These are phyloP conservation scores for Parasteatoda tepidariorum DNA, from an alignment of 1,140 invertebrate species.

Conservation along the genomic window DNA sequence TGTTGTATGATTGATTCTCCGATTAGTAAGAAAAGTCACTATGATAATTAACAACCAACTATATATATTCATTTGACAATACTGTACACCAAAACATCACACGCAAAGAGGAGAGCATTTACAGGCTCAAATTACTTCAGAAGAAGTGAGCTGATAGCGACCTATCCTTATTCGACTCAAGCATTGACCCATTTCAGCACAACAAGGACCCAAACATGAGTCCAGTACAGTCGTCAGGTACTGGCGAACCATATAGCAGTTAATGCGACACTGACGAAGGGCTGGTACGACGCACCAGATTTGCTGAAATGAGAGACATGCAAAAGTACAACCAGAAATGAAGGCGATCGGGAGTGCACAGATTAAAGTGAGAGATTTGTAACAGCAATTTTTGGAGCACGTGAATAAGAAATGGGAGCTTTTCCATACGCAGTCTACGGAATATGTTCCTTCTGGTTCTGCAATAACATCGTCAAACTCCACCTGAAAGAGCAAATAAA, in stretches of 20 bases:
- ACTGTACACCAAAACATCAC: too few relatives aligned
- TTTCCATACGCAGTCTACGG: constrained; percentile 81
- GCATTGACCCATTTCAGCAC: constrained; percentile 75
- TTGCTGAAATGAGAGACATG: constrained; percentile 81
- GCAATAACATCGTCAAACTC: constrained; percentile 83
- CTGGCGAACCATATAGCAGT: constrained; percentile 74
- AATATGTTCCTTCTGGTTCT: constrained; percentile 80
- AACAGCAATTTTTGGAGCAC: constrained; percentile 77
- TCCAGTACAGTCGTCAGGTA: constrained; percentile 73
- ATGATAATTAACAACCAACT: too few relatives aligned
- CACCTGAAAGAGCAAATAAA: constrained; percentile 70
- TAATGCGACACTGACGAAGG: constrained; percentile 76
- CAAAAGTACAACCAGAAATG: constrained; percentile 78
- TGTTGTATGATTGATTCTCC: too few relatives aligned
- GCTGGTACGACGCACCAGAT: constrained; percentile 79
- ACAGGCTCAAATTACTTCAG: constrained; percentile 31
- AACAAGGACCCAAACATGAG: constrained; percentile 74
- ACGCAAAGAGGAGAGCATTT: too few relatives aligned
- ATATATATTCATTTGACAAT: too few relatives aligned
- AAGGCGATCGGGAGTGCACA: constrained; percentile 77
- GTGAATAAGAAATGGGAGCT: constrained; percentile 78
- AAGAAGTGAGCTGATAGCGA: constrained; percentile 17
- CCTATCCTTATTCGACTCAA: constrained; percentile 75
- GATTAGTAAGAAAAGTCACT: too few relatives aligned
- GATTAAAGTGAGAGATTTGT: constrained; percentile 77